Evolutionary conservation across 2,888 invertebrate species (phyloP), one percentile per base, ranked within the genome.

Genomic region (Acrocyrtus sp.): DNA sequence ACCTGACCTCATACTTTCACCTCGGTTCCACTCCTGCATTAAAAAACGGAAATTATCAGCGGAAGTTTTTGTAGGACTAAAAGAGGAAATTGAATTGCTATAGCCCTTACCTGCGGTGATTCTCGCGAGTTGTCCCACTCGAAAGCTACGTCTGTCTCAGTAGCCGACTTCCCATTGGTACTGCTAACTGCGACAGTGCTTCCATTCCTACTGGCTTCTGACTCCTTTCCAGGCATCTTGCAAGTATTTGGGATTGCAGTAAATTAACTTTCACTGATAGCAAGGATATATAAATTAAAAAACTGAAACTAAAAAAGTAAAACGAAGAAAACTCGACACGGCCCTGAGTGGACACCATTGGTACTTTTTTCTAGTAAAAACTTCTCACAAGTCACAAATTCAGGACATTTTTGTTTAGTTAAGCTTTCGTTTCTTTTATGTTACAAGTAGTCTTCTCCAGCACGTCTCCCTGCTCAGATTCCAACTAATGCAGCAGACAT

Each of bases 1-100:
- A 2, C 74, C 70, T 12, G 74, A 74, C 57, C 70, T 70, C 74
- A 74, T 74, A 51, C 74, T 74, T 17, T 74, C 74, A 47, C 68
- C 74, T 39, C 70, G 24, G 39, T 62, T 70, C 70, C 70, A 74
- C n/a, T 74, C 74, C 74, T 74, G 22, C 10, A 3, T 15, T 22
- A 43, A n/a, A 17, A 15, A 12, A 50, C 15, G 29, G 17, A 45
- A 2, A 45, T 24, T n/a, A 22, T 50, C 39, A 27, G n/a, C 6
- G 22, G n/a, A 50, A 50, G 8, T 50, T 22, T 50, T 10, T 24
- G 3, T 6, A 6, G 5, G 3, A 17, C 12, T 21, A 26, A 6
- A 24, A 27, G 5, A 24, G n/a, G 27, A 22, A 51, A 51, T 8
- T 48, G 21, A 24, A 48, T 48, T 19, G 10, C 21, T 19, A 19